These are phyloP conservation scores for Formica aserva DNA, from an alignment of 2,888 invertebrate species.

Conservation along the genomic window DNA sequence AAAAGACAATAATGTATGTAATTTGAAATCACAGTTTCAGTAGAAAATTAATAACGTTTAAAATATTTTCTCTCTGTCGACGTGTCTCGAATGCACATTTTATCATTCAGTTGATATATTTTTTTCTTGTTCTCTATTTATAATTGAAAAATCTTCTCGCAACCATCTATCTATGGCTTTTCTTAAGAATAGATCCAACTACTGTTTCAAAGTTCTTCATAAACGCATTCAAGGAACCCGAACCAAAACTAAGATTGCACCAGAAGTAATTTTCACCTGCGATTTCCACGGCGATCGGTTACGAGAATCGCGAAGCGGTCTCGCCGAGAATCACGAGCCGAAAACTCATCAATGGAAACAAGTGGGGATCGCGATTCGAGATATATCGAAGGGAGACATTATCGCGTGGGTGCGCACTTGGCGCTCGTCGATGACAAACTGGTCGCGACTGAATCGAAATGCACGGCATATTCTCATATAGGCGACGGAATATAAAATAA, in stretches of 20 bases:
- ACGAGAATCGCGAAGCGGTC: neutral
- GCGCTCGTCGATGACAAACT: conserved; percentile 79
- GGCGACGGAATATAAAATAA: conserved; percentile 74
- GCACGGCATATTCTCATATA: conserved; percentile 47
- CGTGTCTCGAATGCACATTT: neutral
- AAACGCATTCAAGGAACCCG: neutral
- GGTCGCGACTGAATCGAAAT: conserved; percentile 59
- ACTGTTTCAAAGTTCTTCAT: neutral
- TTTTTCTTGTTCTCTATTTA: neutral
- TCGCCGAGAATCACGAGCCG: neutral
- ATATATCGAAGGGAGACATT: neutral
- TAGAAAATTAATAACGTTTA: neutral
- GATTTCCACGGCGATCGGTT: neutral
- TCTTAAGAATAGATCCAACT: neutral
- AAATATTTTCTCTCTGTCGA: neutral
- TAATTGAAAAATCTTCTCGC: neutral
- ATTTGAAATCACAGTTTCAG: neutral
- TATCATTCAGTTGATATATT: neutral
- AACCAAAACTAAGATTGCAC: neutral
- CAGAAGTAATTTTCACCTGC: neutral
- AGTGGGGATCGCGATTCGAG: neutral
- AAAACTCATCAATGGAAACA: neutral
- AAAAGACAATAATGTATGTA: neutral
- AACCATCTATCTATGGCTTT: neutral
- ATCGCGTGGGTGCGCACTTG: conserved; percentile 71